Conservation (phyloP, 2,888 invertebrate species). For the Volucella inflata region DNA sequence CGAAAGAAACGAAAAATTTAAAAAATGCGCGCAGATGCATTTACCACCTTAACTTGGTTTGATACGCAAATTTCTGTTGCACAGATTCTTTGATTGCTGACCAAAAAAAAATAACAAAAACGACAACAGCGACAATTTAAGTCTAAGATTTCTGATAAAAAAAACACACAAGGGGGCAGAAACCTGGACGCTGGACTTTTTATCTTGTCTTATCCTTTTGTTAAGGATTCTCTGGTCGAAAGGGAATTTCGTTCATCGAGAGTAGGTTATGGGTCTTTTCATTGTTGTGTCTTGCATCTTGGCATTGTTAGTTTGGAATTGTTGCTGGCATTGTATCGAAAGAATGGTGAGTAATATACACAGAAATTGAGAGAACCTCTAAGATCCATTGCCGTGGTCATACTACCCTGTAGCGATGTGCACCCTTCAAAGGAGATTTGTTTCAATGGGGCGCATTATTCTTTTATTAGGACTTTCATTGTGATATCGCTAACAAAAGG, state of each 20-base stretch:
- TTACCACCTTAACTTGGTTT: conserved; percentile 16
- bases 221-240: conserved; percentile 9
- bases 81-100: conserved; percentile 43
- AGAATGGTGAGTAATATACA: conserved; percentile 6
- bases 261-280: conserved; percentile 37
- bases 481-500: conserved; percentile 49
- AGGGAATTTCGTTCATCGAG: conserved; percentile 29
- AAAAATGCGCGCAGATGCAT: conserved; percentile 66
- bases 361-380: background rate
- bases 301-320: conserved; percentile 44
- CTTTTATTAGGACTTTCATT: conserved; percentile 54
- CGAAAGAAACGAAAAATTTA: no score
- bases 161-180: background rate
- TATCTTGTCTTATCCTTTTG: conserved; percentile 56
- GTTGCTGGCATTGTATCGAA: conserved; percentile 37
- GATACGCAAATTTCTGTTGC: conserved; percentile 61
- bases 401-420: conserved; percentile 5
- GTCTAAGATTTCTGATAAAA: conserved; percentile 25
- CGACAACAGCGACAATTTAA: background rate
- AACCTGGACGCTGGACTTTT: conserved; percentile 22
- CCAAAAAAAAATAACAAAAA: no score
- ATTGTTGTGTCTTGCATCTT: conserved; percentile 38
- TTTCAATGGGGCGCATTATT: conserved; percentile 40
- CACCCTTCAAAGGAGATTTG: conserved; percentile 43
- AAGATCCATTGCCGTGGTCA: no score